Base-by-base conservation (phyloP, 2,113 vertebrate genomes). In the Istiophorus platypterus region DNA sequence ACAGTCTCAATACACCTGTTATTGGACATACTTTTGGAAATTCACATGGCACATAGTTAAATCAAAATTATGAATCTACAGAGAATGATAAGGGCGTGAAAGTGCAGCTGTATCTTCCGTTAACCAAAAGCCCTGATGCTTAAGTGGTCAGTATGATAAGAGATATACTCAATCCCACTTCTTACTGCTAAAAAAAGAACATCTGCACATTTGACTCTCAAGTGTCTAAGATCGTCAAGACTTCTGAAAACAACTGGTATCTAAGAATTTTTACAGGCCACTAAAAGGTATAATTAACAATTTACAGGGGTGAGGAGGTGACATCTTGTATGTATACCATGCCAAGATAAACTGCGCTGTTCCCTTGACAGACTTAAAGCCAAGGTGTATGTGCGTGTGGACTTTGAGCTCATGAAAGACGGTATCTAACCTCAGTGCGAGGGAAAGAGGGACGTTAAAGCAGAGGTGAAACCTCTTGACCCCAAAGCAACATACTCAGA, bases 321-420 rank as follows among this genome's bases (percentile, higher is more conserved):
- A 27, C 10, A 9, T 27, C 27, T 18, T n/a, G 18, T 51, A 24
- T 47, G 24, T 15, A 26, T n/a, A 34, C 8, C 18, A 51, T 5
- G 26, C 2, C 15, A n/a, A 41, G 27, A 68, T 13, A 74, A 69
- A 51, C 8, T 0, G 51, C 18, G 14, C 14, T 22, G 17, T 68
- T 62, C 58, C 76, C 54, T 24, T 6, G 5, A 61, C 31, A 70
- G 54, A 67, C 7, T 15, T 3, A 34, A 3, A 34, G 31, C 31
- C 31, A 6, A 34, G 31, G 31, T 24, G 68, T 41, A 61, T 37
- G 26, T 29, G 65, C 63, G 47, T 39, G 49, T n/a, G 64, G 42
- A 85, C 79, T 54, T 57, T 81, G 49, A 82, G 49, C 76, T 82
- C 73, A 84, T 85, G 76, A 86, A 62, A 51, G 54, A 57, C 51